Percentiles rank a stretch among this genome's conserved stretches.
Conservation (phyloP, 2,888 invertebrate species). For the Yponomeuta evonymella region DNA sequence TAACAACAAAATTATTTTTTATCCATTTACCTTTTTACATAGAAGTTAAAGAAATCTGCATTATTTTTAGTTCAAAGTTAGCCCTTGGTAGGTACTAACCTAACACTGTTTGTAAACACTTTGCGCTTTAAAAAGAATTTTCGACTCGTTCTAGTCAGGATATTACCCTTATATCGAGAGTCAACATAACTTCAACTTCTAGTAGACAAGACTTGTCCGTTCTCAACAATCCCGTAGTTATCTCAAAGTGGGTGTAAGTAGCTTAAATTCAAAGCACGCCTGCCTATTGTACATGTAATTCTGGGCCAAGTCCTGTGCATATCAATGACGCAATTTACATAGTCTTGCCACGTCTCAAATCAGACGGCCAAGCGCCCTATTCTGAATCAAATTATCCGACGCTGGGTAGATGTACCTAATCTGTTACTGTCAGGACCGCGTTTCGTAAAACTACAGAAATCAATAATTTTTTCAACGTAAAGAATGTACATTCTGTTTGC, state of each 20-base stretch:
- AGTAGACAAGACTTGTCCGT: background rate
- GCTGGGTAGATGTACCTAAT: background rate
- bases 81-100: too few species aligned
- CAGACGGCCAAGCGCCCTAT: background rate
- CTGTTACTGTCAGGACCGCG: background rate
- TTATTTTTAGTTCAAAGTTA: too few species aligned
- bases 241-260: background rate
- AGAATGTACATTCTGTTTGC: too few species aligned
- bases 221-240: background rate
- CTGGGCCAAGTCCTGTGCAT: background rate
- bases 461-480: too few species aligned
- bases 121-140: too few species aligned
- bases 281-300: constrained; percentile 8
- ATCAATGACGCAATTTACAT: constrained; percentile 3
- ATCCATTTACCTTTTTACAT: too few species aligned
- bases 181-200: too few species aligned
- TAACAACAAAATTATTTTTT: too few species aligned
- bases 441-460: background rate
- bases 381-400: background rate
- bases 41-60: too few species aligned
- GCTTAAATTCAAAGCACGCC: background rate
- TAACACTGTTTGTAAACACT: too few species aligned
- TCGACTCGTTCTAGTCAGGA: too few species aligned
- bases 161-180: too few species aligned
- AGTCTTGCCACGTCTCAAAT: background rate